Percentiles rank a stretch among this genome's conserved stretches.
Conservation (phyloP, 2,888 invertebrate species). For the Elmis aenea region DNA sequence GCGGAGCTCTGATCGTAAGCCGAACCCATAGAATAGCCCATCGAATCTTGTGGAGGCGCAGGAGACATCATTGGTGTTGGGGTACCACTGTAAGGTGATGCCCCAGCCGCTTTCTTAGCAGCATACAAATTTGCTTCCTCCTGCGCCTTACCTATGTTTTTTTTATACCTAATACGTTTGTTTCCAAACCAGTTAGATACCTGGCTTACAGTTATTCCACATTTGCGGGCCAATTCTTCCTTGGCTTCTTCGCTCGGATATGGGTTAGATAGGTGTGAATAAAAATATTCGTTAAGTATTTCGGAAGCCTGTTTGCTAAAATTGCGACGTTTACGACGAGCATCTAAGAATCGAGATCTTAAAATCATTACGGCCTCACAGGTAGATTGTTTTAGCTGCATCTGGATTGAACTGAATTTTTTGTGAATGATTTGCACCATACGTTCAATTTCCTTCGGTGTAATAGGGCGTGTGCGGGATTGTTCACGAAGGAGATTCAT, state of each 20-base stretch:
- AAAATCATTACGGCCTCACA: constrained; percentile 99
- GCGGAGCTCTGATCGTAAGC: constrained; percentile 85
- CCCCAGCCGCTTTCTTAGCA: constrained; percentile 93
- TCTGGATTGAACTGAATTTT: constrained; percentile 95
- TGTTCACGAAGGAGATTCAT: constrained; percentile 96
- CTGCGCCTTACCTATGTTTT: constrained; percentile 99
- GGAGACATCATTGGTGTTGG: constrained; percentile 95
- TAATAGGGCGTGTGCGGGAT: constrained; percentile 95
- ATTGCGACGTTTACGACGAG: constrained; percentile 89
- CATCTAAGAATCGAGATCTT: constrained; percentile 76
- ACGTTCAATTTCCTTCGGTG: constrained; percentile 97
- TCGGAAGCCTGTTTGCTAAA: constrained; percentile 99
- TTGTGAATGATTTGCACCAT: constrained; percentile 99
- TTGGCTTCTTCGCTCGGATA: constrained; percentile 99
- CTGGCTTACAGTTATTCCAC: constrained; percentile 93
- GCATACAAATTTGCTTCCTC: constrained; percentile 99
- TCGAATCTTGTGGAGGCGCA: constrained; percentile 86
- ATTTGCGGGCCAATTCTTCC: constrained; percentile 98
- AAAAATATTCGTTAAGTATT: constrained; percentile 99
- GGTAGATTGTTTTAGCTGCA: constrained; percentile 98
- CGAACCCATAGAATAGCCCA: constrained; percentile 90
- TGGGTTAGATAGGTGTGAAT: constrained; percentile 98
- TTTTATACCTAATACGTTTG: constrained; percentile 99
- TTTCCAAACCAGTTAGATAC: constrained; percentile 99
- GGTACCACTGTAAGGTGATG: constrained; percentile 71